These are phyloP conservation scores for Sclerodermus sp. DNA, from an alignment of 2,888 invertebrate species.

Conservation along the genomic window DNA sequence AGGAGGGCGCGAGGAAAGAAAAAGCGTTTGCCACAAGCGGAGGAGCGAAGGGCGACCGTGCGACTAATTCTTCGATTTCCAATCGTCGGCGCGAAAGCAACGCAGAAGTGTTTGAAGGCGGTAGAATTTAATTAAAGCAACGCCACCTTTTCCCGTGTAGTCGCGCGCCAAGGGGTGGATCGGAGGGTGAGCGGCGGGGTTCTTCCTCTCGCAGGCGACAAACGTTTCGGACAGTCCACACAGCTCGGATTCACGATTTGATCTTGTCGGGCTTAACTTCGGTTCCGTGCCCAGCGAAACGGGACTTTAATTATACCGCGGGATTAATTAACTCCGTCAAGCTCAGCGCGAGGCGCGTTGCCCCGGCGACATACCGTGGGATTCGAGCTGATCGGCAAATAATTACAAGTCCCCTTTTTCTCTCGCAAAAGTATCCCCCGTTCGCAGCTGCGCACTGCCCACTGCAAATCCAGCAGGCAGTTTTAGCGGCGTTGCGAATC, in stretches of 20 bases:
- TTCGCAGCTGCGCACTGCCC: too few species aligned
- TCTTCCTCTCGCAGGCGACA: background rate
- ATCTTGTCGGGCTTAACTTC: slow-evolving; percentile 45
- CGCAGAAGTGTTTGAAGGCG: slow-evolving; percentile 34
- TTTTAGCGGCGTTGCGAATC: too few species aligned
- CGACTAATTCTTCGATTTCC: slow-evolving; percentile 10
- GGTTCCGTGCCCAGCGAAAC: slow-evolving; percentile 24
- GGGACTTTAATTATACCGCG: slow-evolving; percentile 44
- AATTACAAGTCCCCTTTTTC: slow-evolving; percentile 21
- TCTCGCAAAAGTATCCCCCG: background rate
- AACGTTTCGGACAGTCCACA: slow-evolving; percentile 35
- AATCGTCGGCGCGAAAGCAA: slow-evolving; percentile 14
- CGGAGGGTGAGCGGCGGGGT: background rate
- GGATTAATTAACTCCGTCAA: slow-evolving; percentile 50
- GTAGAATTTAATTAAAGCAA: slow-evolving; percentile 56
- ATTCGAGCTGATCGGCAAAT: slow-evolving; percentile 22
- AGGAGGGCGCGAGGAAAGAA: too few species aligned
- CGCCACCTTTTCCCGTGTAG: slow-evolving; percentile 9
- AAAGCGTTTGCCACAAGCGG: background rate
- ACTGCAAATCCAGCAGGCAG: too few species aligned
- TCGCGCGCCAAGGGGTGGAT: background rate
- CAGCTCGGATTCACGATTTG: slow-evolving; percentile 45
- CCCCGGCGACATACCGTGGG: slow-evolving; percentile 5
- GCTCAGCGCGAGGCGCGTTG: slow-evolving; percentile 30
- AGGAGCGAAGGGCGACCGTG: background rate